Evolutionary conservation across 2,797 vertebrate species (phyloP), one percentile per base, ranked within the genome.

Genomic region (Schizothorax lantsangensis): DNA sequence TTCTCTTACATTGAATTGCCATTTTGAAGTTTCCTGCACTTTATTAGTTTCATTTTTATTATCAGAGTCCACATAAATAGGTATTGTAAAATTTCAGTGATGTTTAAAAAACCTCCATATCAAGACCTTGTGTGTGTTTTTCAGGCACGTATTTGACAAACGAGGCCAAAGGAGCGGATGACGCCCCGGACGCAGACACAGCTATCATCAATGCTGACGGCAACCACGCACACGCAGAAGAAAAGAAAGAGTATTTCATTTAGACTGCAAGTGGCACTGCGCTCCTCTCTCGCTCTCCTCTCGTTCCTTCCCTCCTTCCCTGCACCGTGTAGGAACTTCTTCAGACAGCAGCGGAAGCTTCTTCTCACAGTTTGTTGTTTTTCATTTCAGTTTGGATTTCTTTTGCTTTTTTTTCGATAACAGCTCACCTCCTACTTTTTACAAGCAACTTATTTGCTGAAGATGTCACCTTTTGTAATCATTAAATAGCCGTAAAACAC

Each of bases 201-300:
- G 98, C 98, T 92, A 99, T 99, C 95, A 98, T 99, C 95, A 99
- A 99, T 90, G 98, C 98, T 84, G 98, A 99, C 94, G 98, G 98
- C 94, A 98, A 98, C 95, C 97, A 99, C 91, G 97, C 98, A 88
- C 97, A 99, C 71, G 97, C 98, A 85, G 98, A 99, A 89, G 98
- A 99, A 93, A 99, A 99, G 96, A 99, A 99, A 91, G 98, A 99
- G 91, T 99, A 99, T 96, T 99, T 99, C 96, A 99, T 99, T 97
- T 99, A 98, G 96, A 97, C 95, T 95, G 96, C 94, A 92, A 91
- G 66, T 91, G 91, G 93, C 43, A 12, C 84, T 86, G 38, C 59
- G 38, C 82, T 80, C 54, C 88, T 88, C 83, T 88, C 71, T 59
- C 33, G 89, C 85, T 86, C 83, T 90, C 74, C 84, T 84, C 79